phyloP scores from a whole-genome alignment of 2,797 vertebrate genomes.

The Pempheris klunzingeri region DNA sequence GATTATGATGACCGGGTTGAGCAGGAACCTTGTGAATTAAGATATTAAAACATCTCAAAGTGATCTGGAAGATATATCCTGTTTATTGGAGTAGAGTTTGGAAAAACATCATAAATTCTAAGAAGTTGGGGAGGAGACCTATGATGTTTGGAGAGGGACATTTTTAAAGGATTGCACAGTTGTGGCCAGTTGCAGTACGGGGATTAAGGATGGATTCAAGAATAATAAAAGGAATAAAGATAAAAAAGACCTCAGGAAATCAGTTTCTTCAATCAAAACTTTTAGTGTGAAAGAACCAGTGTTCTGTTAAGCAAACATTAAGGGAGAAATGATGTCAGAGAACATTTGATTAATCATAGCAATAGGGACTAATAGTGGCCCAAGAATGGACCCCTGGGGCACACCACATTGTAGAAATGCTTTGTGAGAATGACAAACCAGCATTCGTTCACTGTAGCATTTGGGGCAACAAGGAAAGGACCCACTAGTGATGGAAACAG shows the following conservation, averaged over 20 bases:
- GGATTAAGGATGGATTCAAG: background rate
- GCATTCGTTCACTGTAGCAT: background rate
- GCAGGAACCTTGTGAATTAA: background rate
- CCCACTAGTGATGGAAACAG: background rate
- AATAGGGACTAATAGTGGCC: background rate
- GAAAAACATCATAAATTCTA: background rate
- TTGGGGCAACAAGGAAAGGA: background rate
- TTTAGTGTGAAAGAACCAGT: background rate
- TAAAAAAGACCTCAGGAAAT: background rate
- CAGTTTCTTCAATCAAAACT: background rate
- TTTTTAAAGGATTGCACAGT: background rate
- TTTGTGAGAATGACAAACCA: background rate
- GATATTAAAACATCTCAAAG: no score
- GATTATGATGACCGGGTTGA: background rate
- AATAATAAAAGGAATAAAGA: background rate
- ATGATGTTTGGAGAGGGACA: no score
- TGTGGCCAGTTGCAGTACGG: background rate
- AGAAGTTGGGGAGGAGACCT: background rate
- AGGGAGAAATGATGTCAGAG: background rate
- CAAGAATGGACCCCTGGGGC: background rate
- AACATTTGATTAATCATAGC: background rate
- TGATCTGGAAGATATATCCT: background rate
- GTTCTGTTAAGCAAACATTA: background rate
- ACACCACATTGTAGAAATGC: background rate
- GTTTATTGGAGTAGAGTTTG: background rate